Percentiles rank a stretch among this genome's conserved stretches.
Conservation (phyloP, 2,113 vertebrate species). For the Prietella phreatophila region DNA sequence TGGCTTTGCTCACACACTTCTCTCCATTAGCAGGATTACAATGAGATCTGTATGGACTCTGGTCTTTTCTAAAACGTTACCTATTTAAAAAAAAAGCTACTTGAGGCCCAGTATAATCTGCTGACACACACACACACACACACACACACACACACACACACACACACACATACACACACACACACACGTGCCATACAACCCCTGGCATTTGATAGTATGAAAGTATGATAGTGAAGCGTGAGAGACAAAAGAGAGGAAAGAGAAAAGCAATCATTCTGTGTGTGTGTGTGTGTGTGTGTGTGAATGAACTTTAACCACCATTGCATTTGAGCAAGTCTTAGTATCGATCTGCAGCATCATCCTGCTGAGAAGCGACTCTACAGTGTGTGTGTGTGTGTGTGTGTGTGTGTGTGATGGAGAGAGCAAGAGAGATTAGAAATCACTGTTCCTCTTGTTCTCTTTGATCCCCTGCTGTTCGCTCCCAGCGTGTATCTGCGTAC, state of each 20-base stretch:
- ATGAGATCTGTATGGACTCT: background rate
- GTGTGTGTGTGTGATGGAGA: background rate
- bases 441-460: background rate
- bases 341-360: slow-evolving; percentile 9
- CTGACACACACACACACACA: background rate
- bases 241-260: background rate
- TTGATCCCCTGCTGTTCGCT: background rate
- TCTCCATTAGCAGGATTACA: background rate
- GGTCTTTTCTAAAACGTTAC: background rate
- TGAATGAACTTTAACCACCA: background rate
- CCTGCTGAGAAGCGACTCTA: background rate
- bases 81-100: background rate
- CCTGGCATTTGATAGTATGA: background rate
- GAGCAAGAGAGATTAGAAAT: background rate
- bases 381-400: background rate
- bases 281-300: background rate
- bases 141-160: no score
- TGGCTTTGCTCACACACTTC: background rate
- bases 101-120: background rate
- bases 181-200: background rate
- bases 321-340: background rate
- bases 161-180: no score
- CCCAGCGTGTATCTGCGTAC: background rate
- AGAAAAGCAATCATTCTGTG: background rate
- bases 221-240: background rate